Evolutionary conservation across 1,140 invertebrate species (phyloP), one percentile per base, ranked within the genome.

Genomic region (Brachionus rotundiformis): DNA sequence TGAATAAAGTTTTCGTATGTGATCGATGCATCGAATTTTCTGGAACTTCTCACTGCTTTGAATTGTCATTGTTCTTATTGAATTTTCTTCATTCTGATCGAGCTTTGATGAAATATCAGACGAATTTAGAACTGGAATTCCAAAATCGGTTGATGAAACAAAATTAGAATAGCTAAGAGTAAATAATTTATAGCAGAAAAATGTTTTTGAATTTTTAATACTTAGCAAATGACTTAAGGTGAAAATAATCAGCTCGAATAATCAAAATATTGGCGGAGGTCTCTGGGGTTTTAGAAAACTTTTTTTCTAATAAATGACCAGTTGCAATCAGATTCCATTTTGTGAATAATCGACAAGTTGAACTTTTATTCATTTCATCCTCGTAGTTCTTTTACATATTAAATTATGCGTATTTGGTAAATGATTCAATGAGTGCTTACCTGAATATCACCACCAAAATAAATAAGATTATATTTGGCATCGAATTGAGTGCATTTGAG

Each of bases 191-290:
- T 44, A 10, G 29, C 11, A 16, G 36, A 75, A 49, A 39, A 49
- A 41, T 19, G 16, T 27, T 1, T 27, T 63, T 63, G 13, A 16
- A n/a, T 39, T 25, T 44, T 25, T 25, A 29, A 54, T 59, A 79
- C 76, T 79, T 79, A 23, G 76, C 76, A 79, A 79, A 79, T 4
- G n/a, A 25, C 33, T 63, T 79, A 31, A 79, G 29, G 59, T 79
- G 76, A 36, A 61, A 79, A 79, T 11, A 79, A 39, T 79, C 76
- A 13, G 76, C 47, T 19, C 76, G 3, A 13, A 79, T 19, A 79
- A 63, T 63, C 11, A 79, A 33, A 25, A 79, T 27, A 16, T 79
- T 79, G 2, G 31, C 31, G 6, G n/a, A 13, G 4, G 47, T 79
- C 11, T 79, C 29, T 8, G 29, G 8, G 59, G 23, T 59, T 4